Evolutionary conservation across 1,140 invertebrate genomes (phyloP).

Genomic region (Dreissena rostriformis): DNA sequence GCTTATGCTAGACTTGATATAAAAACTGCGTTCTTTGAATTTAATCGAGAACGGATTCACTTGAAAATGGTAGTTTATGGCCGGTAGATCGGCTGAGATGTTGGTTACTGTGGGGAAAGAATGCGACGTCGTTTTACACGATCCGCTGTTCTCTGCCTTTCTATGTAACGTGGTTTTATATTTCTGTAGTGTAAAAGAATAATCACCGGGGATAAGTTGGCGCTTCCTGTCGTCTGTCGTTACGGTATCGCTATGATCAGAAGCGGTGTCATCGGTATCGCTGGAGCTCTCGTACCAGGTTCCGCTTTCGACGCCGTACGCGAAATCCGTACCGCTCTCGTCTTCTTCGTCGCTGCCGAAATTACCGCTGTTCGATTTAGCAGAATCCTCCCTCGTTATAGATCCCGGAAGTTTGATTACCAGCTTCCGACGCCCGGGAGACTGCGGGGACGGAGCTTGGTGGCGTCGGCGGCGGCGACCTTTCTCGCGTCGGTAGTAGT

Average conservation of each 20-base stretch:
- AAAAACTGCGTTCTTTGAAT: slow-evolving; percentile 41
- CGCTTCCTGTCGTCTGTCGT: background rate
- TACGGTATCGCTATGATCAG: background rate
- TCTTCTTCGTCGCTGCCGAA: slow-evolving; percentile 9
- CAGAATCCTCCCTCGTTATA: slow-evolving; percentile 1
- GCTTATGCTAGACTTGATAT: background rate
- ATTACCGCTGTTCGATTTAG: slow-evolving; percentile 30
- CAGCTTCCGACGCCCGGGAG: background rate
- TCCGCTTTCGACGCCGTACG: slow-evolving; percentile 21
- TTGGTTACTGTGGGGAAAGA: slow-evolving; percentile 30
- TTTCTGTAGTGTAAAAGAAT: slow-evolving; percentile 10
- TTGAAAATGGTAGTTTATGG: background rate
- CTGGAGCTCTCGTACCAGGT: background rate
- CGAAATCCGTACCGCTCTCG: slow-evolving; percentile 25
- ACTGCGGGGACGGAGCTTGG: background rate
- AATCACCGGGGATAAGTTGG: slow-evolving; percentile 1
- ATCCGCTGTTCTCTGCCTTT: background rate
- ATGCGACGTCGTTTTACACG: background rate
- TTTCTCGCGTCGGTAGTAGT: slow-evolving; percentile 6
- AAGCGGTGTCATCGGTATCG: background rate
- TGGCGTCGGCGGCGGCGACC: background rate
- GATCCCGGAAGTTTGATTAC: slow-evolving; percentile 33
- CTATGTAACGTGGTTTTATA: slow-evolving; percentile 25
- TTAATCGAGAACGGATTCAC: slow-evolving; percentile 32
- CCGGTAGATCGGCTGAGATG: slow-evolving; percentile 29